These are phyloP conservation scores for Ardeotis arabs DNA, from an alignment of 2,113 vertebrate genomes.

Conservation along the genomic window DNA sequence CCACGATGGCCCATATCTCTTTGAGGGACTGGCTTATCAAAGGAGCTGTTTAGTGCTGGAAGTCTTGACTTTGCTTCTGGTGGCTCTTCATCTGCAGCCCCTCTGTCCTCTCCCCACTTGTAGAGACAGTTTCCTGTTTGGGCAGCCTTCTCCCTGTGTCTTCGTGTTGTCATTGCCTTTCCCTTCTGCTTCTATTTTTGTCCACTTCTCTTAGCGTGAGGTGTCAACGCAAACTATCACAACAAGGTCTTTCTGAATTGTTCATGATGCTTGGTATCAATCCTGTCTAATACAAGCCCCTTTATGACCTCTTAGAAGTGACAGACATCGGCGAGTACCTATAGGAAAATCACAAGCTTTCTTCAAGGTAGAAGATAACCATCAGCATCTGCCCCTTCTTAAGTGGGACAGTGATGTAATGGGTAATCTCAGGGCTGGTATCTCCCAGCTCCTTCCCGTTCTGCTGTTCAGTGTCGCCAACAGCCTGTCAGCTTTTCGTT, in stretches of 20 bases:
- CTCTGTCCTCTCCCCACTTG: neutral
- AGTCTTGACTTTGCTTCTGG: neutral
- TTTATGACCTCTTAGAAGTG: neutral
- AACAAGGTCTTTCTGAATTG: neutral
- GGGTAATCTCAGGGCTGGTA: conserved; percentile 31
- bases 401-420: conserved; percentile 16
- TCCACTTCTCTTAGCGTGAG: neutral
- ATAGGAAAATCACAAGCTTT: neutral
- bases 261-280: neutral
- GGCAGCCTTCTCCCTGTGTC: neutral
- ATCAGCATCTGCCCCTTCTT: neutral
- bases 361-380: neutral
- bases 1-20: neutral
- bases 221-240: neutral
- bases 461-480: neutral
- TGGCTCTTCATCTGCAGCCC: neutral
- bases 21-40: neutral
- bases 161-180: neutral
- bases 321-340: neutral
- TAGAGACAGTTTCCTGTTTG: neutral
- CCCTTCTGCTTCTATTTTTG: neutral
- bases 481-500: conserved; percentile 33
- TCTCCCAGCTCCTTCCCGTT: neutral
- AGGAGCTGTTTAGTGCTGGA: neutral
- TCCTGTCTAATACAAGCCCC: neutral